These are phyloP conservation scores for Scylla paramamosain DNA, from an alignment of 1,140 invertebrate species.

Conservation along the genomic window DNA sequence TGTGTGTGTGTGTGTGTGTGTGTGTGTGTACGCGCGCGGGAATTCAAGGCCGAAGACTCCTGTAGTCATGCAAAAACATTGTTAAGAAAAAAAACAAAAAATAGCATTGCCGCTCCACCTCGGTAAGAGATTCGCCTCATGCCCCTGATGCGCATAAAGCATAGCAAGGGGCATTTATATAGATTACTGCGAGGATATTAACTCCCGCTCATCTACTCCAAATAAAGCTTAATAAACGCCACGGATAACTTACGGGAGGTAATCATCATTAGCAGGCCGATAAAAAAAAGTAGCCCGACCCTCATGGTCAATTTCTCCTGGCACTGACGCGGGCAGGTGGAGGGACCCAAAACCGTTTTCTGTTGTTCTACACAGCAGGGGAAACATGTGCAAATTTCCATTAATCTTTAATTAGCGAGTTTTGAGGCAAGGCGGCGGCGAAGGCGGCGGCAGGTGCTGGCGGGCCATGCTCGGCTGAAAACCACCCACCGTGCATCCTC, in stretches of 20 bases:
- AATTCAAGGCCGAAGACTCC: background rate
- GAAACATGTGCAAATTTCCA: conserved; percentile 6
- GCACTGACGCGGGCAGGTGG: background rate
- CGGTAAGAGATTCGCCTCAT: background rate
- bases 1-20: conserved; percentile 17
- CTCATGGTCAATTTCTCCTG: background rate
- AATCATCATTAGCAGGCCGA: background rate
- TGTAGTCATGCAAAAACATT: background rate
- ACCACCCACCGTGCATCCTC: conserved; percentile 52
- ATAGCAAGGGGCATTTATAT: background rate
- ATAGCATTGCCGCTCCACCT: background rate
- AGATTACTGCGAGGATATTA: background rate
- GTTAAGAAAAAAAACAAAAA: background rate
- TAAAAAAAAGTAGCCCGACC: background rate
- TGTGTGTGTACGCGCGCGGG: background rate
- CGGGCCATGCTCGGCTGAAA: conserved; percentile 33
- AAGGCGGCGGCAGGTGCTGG: conserved; percentile 41
- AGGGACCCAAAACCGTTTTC: conserved; percentile 25
- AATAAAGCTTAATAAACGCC: conserved; percentile 14
- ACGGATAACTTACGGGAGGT: background rate
- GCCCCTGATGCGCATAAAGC: background rate
- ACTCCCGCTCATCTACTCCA: background rate
- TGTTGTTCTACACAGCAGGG: conserved; percentile 13
- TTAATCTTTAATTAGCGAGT: conserved; percentile 52
- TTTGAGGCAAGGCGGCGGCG: background rate